These are phyloP conservation scores for Drosophila persimilis DNA, from an alignment of 1,140 invertebrate genomes.

Conservation along the genomic window DNA sequence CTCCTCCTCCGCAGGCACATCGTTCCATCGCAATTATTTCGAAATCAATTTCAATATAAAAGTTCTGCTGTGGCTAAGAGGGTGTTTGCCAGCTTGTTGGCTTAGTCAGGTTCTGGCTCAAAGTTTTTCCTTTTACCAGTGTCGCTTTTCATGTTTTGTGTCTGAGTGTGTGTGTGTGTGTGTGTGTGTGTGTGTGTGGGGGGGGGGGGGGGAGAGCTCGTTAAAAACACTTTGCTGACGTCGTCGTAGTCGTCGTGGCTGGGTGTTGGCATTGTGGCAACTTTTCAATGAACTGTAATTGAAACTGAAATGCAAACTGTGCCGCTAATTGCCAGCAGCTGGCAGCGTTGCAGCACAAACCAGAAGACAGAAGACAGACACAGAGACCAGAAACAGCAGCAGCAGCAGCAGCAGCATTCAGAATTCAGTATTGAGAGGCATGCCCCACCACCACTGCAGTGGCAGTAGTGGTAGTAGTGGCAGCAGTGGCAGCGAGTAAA, in stretches of 20 bases:
- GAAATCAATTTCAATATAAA: constrained; percentile 81
- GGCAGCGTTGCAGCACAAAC: constrained; percentile 22
- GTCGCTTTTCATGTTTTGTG: constrained; percentile 49
- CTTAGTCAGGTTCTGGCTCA: constrained; percentile 59
- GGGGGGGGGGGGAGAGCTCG: constrained; percentile 46
- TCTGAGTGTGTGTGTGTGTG: constrained; percentile 13
- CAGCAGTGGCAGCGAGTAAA: constrained; percentile 37
- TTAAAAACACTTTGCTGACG: constrained; percentile 78
- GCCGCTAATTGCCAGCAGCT: constrained; percentile 71
- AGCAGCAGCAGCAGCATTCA: background rate
- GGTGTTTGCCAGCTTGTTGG: constrained; percentile 72
- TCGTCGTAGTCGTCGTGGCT: constrained; percentile 34
- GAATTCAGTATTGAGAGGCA: too few relatives aligned
- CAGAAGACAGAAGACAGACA: constrained; percentile 5
- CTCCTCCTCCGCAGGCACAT: constrained; percentile 36
- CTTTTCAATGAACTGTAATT: constrained; percentile 78
- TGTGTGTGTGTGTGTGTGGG: background rate
- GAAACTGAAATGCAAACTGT: constrained; percentile 71
- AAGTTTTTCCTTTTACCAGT: constrained; percentile 56
- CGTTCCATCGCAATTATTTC: constrained; percentile 74
- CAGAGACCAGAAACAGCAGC: background rate
- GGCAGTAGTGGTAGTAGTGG: too few relatives aligned
- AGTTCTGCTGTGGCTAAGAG: constrained; percentile 44
- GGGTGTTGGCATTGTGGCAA: constrained; percentile 72
- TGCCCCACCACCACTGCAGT: too few relatives aligned